Base-by-base conservation (phyloP, 1,140 invertebrate species). In the Ceratosolen solmsi region DNA sequence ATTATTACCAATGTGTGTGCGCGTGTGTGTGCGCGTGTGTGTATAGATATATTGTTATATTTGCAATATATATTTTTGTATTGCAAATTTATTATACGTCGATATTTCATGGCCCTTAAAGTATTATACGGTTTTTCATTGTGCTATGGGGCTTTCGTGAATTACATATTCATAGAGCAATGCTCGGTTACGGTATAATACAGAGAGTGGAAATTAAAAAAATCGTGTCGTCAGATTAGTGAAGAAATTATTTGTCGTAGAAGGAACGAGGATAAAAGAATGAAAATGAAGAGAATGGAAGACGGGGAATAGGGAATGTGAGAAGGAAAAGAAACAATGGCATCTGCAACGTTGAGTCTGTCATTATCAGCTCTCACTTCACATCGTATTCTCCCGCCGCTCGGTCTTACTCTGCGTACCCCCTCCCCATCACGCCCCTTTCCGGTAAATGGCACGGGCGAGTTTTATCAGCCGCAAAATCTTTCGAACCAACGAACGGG, bases 361-460 rank as follows among this genome's bases (percentile, higher is more conserved):
- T 87, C 86, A 85, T 86, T 87, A 87, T 87, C 86, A 86, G 86
- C 82, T 86, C 86, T 56, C 85, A 85, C 86, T 83, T 83, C 84
- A 83, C 38, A 22, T 41, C 33, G 58, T 17, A 49, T 76, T 49
- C 74, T 30, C 36, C 25, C 38, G 74, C 22, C 36, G n/a, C 33
- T 51, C 38, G 74, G 38, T 60, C 74, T 63, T 63, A 30, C 74
- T 9, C 49, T 54, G 2, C 56, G 46, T 17, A 25, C 33, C 30
- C 49, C 36, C 17, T 22, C 15, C 8, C 1, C 33, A 60, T n/a
- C n/a, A n/a, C 46, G n/a, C 9, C 41, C 13, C 27, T 9, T 25
- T 20, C 27, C 41, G 68, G 54, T 73, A 72, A 79, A 79, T 70
- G 68, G 68, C n/a, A 71, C 33, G 78, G 68, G 68, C 54, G 58